Percentiles rank a stretch among this genome's conserved stretches.
Evolutionary conservation across 2,797 vertebrate genomes (phyloP).

Genomic region (Lagorchestes hirsutus): DNA sequence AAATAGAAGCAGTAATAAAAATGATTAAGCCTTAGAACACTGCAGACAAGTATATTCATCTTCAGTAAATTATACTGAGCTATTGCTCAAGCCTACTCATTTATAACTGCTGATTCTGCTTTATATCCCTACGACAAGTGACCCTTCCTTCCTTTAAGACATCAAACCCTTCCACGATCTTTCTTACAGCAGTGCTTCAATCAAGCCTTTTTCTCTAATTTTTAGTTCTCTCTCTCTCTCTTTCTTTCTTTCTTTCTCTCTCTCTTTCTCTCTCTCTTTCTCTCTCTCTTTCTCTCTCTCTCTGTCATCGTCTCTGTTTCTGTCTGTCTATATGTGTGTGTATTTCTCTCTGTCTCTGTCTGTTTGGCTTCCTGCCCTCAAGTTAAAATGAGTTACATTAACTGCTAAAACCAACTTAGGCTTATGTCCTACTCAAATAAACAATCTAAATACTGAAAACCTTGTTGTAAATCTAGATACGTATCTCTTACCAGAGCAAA

Average conservation of each 20-base stretch:
- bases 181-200: not conserved
- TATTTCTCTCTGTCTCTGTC: not conserved
- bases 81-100: conserved; percentile 58
- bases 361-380: not conserved
- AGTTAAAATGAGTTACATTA: conserved; percentile 49
- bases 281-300: not conserved
- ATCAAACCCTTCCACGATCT: not conserved
- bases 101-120: conserved; percentile 62
- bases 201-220: not conserved
- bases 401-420: conserved; percentile 19
- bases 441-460: not conserved
- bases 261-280: not conserved
- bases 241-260: not conserved
- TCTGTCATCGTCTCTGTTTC: not conserved
- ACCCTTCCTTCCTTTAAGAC: conserved; percentile 43
- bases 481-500: conserved; percentile 8
- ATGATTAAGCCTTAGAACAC: conserved; percentile 71
- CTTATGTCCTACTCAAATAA: not conserved
- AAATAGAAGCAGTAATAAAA: conserved; percentile 74
- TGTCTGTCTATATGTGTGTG: not conserved
- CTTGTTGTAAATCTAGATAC: conserved; percentile 23
- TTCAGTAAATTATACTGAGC: conserved; percentile 65
- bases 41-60: conserved; percentile 71
- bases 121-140: conserved; percentile 56
- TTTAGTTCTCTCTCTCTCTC: conserved; percentile 2